Evolutionary conservation across 2,797 vertebrate genomes (phyloP), one percentile per base, ranked within the genome.

Genomic region (Morus bassanus): DNA sequence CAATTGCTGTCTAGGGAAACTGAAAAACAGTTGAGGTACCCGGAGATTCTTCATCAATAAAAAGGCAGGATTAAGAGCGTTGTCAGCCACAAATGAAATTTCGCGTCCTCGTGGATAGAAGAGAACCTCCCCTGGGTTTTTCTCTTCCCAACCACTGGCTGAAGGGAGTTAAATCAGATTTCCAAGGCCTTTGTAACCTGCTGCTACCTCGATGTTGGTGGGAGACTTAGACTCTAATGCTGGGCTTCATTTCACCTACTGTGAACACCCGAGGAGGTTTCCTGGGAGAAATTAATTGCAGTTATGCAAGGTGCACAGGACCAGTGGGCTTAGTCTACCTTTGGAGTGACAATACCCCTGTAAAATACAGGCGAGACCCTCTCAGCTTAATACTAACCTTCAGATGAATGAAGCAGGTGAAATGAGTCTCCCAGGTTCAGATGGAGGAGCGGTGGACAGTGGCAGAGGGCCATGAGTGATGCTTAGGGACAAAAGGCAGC

Each of bases 61-160:
- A 79, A 83, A 81, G 53, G 31, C 25, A 77, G 41, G 39, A 84
- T 87, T 78, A 82, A 85, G 45, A 87, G 70, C 1, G 1, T 6
- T 85, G 83, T 64, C 83, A 61, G 31, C 27, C 69, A 84, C 59
- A 85, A 86, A 95, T 30, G 57, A 93, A 74, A 70, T 78, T 82
- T 70, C 45, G 75, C 1, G 0, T 75, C 67, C 48, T 88, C 22
- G 8, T n/a, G 45, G 85, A 65, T 45, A 54, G 39, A 77, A 76
- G 25, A 72, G 56, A 70, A 59, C 13, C 43, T 87, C 67, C 23
- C 59, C 12, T n/a, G 35, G 69, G 41, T 53, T 65, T 53, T 75
- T 23, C 18, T 56, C 37, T 82, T 74, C 51, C 33, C 31, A 79
- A 4, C 24, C 61, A 61, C 53, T 4, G 8, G 22, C 10, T 85